Percentiles rank a stretch among this genome's conserved stretches.
phyloP scores from a whole-genome alignment of 2,797 vertebrate species.

The Euphonia xanthogaster region DNA sequence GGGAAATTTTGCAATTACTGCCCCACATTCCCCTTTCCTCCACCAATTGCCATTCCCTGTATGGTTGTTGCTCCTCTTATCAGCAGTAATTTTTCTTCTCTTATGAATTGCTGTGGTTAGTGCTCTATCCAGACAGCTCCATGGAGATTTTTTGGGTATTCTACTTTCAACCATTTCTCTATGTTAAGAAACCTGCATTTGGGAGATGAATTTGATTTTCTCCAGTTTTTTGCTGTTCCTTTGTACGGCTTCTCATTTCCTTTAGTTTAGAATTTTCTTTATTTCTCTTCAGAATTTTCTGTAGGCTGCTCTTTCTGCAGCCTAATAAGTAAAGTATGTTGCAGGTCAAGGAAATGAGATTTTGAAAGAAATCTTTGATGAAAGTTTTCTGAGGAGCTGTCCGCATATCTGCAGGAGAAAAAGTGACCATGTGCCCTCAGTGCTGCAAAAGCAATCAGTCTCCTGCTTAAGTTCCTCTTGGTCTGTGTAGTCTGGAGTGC shows the following conservation, averaged over 20 bases:
- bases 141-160: not conserved
- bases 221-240: not conserved
- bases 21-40: not conserved
- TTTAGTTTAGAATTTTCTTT: not conserved
- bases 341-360: not conserved
- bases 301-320: not conserved
- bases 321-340: not conserved
- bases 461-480: not conserved
- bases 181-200: not conserved
- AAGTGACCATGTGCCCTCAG: not conserved
- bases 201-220: not conserved
- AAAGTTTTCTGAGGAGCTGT: not conserved
- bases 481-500: not conserved
- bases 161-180: not conserved
- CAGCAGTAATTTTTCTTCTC: not conserved
- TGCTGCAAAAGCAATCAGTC: not conserved
- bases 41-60: not conserved
- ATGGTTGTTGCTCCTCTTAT: not conserved
- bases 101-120: not conserved
- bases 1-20: not conserved
- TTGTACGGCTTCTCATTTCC: not conserved
- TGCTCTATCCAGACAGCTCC: not conserved
- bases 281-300: not conserved
- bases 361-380: not conserved
- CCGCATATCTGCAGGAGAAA: not conserved